Base-by-base conservation (phyloP, 2,888 invertebrate genomes). In the Pristionchus mayeri region DNA sequence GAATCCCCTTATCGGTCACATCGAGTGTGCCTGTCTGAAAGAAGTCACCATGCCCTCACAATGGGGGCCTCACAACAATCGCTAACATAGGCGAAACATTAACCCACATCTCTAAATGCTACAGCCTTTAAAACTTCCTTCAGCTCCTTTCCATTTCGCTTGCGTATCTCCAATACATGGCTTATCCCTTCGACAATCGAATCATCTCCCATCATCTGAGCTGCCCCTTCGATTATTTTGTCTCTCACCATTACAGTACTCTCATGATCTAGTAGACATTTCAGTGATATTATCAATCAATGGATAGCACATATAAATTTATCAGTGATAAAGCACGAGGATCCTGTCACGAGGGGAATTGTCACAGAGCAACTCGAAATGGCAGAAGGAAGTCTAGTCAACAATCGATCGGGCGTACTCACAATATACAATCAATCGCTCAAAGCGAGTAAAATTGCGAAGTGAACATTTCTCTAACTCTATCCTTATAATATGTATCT, bases 191-290 rank as follows among this genome's bases (percentile, higher is more conserved):
- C 81, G 34, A 63, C 44, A 24, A 63, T 63, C 48, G 81, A 82
- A 82, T 82, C 81, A 63, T 82, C 81, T 63, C 81, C 81, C 81
- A 82, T 82, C 81, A 82, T 82, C 54, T 48, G 37, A 78, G 48
- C 44, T 57, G 57, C 37, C n/a, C 57, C 21, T 24, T 80, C 80
- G 6, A 11, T 80, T 21, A 37, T 7, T 34, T 50, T 40, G 24
- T 80, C 7, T 78, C 48, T 78, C 27, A n/a, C 34, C 80, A 57
- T 57, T 80, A 80, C 80, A 80, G 54, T 80, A 80, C 57, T 60
- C 34, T 48, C 81, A 60, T 60, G 48, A 82, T 63, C 80, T 44
- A 34, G 16, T 44, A n/a, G 30, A 82, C 63, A 80, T 80, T 79
- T n/a, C 44, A 50, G n/a, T 24, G 34, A 44, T 75, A 48, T 24